Evolutionary conservation across 2,888 invertebrate species (phyloP).

Genomic region (Brachypterus glaber): DNA sequence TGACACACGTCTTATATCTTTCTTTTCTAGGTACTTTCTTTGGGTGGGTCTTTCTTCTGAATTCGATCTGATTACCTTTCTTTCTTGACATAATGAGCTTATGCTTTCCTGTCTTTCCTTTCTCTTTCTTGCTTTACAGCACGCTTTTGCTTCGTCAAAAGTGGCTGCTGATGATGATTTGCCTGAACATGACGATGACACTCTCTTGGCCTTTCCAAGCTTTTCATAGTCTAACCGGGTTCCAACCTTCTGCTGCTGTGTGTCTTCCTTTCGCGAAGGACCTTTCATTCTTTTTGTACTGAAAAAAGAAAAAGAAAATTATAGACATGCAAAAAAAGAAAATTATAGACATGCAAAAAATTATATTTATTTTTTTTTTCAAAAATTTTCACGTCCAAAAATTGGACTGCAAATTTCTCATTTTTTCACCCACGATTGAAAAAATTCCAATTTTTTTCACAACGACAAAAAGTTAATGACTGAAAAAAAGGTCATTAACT

Average conservation of each 20-base stretch:
- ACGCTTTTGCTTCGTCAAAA: constrained; percentile 36
- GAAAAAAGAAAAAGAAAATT: constrained; percentile 11
- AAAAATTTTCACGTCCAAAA: no score
- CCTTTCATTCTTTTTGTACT: constrained; percentile 28
- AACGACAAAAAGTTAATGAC: no score
- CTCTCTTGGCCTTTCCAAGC: constrained; percentile 23
- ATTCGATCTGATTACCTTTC: constrained; percentile 52
- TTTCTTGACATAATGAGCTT: constrained; percentile 48
- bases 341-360: no score
- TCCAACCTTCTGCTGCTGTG: constrained; percentile 20
- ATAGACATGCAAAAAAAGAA: no score
- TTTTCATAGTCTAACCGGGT: constrained; percentile 24
- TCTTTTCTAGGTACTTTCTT: constrained; percentile 30
- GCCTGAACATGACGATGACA: constrained; percentile 16
- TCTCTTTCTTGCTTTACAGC: constrained; percentile 46
- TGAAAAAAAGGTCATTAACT: no score
- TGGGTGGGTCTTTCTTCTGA: constrained; percentile 48
- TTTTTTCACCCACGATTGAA: no score
- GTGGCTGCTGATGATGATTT: constrained; percentile 18
- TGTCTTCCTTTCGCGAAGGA: constrained; percentile 27
- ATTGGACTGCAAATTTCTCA: no score
- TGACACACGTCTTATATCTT: constrained; percentile 48
- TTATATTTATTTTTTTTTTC: no score
- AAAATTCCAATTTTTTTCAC: no score
- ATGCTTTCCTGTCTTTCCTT: constrained; percentile 55